These are phyloP conservation scores for Schizopygopsis pylzovi DNA, from an alignment of 2,797 vertebrate species.

Conservation along the genomic window DNA sequence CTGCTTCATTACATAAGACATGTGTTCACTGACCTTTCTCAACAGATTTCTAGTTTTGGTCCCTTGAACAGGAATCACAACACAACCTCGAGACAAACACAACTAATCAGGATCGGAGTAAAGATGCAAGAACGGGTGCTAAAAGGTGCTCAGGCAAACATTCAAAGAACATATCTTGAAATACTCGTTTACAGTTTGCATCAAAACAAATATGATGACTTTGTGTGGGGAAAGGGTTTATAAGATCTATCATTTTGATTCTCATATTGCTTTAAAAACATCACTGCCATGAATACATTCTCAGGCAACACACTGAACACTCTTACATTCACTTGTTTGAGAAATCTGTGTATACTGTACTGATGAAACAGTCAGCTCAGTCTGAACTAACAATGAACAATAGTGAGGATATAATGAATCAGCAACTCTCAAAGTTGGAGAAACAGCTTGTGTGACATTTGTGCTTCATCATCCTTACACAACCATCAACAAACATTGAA, in stretches of 20 bases:
- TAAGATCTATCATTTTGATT: conserved; percentile 3
- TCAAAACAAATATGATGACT: conserved; percentile 66
- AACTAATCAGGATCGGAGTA: conserved; percentile 67
- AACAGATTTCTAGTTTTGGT: conserved; percentile 79
- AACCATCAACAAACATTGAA: neutral
- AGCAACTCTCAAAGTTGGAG: conserved; percentile 2
- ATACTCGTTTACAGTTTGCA: conserved; percentile 84
- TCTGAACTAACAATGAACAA: conserved; percentile 31
- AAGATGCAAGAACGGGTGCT: conserved; percentile 50
- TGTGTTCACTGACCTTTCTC: conserved; percentile 69
- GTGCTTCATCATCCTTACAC: conserved; percentile 32
- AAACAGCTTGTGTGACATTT: conserved; percentile 2
- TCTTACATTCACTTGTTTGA: conserved; percentile 44
- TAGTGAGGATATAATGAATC: conserved; percentile 21
- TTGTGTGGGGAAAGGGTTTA: neutral
- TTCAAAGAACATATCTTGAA: conserved; percentile 70
- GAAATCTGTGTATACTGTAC: conserved; percentile 19
- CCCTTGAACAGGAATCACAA: conserved; percentile 82
- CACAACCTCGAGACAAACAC: conserved; percentile 86
- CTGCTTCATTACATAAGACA: conserved; percentile 60
- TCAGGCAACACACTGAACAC: conserved; percentile 24
- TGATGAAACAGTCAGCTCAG: conserved; percentile 18
- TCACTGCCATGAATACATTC: conserved; percentile 41
- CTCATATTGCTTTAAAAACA: conserved; percentile 57
- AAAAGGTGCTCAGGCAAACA: conserved; percentile 64